A percentile compares a stretch with the other conserved stretches of the same genome.
Conservation (phyloP, 1,140 invertebrate species). For the Apis cerana region DNA sequence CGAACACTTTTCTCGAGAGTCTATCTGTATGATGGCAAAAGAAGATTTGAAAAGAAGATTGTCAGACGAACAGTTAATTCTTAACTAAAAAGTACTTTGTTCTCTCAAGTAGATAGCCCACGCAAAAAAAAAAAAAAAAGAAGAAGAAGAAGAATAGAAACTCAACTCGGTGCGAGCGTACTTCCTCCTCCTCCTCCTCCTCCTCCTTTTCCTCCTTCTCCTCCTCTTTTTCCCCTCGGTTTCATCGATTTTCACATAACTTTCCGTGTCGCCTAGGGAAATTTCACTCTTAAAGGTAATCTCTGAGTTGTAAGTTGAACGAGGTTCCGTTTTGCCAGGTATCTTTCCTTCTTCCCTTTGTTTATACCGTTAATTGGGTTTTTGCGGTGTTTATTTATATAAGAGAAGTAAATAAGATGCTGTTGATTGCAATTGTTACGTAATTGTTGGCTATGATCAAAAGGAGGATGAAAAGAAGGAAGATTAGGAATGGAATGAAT, state of each 20-base stretch:
- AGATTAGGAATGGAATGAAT: too few species aligned
- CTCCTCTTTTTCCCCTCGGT: background rate
- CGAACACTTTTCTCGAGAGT: too few species aligned
- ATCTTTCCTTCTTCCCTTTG: background rate
- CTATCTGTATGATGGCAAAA: background rate
- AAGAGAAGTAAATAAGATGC: too few species aligned
- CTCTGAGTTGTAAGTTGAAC: background rate
- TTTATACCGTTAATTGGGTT: background rate
- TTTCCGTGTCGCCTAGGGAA: constrained; percentile 24
- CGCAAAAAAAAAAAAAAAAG: background rate
- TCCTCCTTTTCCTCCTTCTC: too few species aligned
- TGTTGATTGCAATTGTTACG: too few species aligned
- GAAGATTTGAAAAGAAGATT: background rate
- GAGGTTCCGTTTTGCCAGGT: background rate
- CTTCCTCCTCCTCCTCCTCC: background rate
- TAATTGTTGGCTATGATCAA: too few species aligned
- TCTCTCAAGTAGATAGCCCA: constrained; percentile 8
- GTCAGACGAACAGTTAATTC: background rate
- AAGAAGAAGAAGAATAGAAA: background rate
- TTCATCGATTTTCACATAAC: constrained; percentile 22
- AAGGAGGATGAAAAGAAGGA: too few species aligned
- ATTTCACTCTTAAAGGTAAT: constrained; percentile 33
- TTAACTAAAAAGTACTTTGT: constrained; percentile 6
- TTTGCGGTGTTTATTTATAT: too few species aligned
- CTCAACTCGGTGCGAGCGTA: background rate